phyloP scores from a whole-genome alignment of 2,888 invertebrate genomes.

The Conomelus anceps region DNA sequence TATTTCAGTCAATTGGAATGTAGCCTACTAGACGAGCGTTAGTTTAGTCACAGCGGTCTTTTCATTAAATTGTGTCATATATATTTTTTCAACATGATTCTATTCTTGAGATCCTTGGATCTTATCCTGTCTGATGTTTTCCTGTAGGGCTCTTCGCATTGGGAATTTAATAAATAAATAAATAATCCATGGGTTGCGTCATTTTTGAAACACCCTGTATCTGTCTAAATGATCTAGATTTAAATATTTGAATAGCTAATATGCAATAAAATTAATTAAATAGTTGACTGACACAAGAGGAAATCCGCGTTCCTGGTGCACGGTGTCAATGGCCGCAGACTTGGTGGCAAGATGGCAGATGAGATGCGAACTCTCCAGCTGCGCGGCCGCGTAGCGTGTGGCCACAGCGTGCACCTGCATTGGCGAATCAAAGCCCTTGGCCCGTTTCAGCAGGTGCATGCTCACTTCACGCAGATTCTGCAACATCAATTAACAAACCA shows the following conservation, averaged over 20 bases:
- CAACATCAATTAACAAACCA: conserved; percentile 23
- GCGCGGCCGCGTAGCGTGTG: conserved; percentile 73
- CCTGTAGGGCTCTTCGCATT: too few species aligned
- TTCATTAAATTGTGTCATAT: too few species aligned
- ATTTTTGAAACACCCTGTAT: too few species aligned
- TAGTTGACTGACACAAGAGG: conserved; percentile 58
- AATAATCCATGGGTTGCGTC: too few species aligned
- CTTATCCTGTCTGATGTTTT: too few species aligned
- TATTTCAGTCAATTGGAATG: too few species aligned
- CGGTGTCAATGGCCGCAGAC: conserved; percentile 60
- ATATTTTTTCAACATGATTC: too few species aligned
- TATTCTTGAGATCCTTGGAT: too few species aligned
- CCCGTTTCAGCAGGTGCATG: conserved; percentile 65
- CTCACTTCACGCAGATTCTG: conserved; percentile 79
- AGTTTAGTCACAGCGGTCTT: too few species aligned
- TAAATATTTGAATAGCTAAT: background rate
- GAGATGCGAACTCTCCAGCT: conserved; percentile 69
- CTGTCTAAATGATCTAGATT: too few species aligned
- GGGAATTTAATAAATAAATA: too few species aligned
- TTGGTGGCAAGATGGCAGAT: conserved; percentile 68
- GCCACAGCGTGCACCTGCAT: conserved; percentile 72
- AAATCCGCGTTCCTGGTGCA: conserved; percentile 66
- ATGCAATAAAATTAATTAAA: background rate
- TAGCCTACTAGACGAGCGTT: too few species aligned
- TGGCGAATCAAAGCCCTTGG: conserved; percentile 44